Evolutionary conservation across 2,797 vertebrate genomes (phyloP), one percentile per base, ranked within the genome.

Genomic region (Etheostoma nigrum): DNA sequence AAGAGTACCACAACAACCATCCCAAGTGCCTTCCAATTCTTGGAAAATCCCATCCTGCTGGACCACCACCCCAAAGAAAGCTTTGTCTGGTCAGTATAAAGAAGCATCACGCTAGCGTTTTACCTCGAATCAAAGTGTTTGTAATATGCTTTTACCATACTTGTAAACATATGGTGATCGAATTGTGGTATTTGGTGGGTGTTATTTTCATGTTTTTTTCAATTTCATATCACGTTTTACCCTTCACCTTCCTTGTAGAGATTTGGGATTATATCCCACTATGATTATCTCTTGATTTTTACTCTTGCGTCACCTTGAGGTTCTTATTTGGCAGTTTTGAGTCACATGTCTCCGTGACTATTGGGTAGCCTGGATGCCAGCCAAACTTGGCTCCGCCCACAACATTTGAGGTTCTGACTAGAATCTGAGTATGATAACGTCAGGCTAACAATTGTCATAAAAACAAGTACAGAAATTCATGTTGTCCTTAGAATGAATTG

Each of bases 21-120:
- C 64, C 6, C 21, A 25, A 36, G 6, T 14, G 85, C 82, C 73
- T 96, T 94, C 83, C 86, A 76, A 72, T 96, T 93, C 81, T 66
- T 88, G 77, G 94, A 94, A 48, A 95, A 96, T 82, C 95, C 95
- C 21, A 85, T 42, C 1, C 72, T 96, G 76, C 63, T 76, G 21
- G 91, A 91, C 65, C 84, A 94, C 74, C 27, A 86, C 0, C 95
- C 95, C 10, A 86, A 73, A 80, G 84, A 45, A 72, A 96, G 95
- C 91, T 96, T 96, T 33, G 71, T 90, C 68, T 95, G 95, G 95
- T 95, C 65, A 92, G 94, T 89, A 51, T 44, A 7, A 62, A 64
- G 19, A 14, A 18, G 40, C 25, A 63, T 2, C 49, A 15, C 21
- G 4, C 18, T 21, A 23, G 4, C 33, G 7, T 60, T 63, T 57